phyloP scores from a whole-genome alignment of 1,140 invertebrate genomes.

The Micrasema minimum region DNA sequence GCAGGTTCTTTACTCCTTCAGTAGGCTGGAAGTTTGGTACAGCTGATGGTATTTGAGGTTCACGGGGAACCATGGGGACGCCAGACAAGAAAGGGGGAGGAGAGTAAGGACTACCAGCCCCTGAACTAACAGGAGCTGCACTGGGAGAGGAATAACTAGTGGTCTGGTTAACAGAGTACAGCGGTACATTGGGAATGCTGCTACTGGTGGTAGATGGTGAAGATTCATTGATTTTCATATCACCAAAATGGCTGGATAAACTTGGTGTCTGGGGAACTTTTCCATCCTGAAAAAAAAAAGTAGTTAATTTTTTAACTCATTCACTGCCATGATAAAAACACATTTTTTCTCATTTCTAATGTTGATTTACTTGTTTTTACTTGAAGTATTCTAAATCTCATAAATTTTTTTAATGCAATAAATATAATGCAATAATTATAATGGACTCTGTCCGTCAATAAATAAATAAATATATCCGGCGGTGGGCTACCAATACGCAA shows the following conservation, averaged over 20 bases:
- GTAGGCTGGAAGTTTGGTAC: conserved; percentile 38
- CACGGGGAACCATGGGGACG: conserved; percentile 61
- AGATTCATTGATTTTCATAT: conserved; percentile 32
- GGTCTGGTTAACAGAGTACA: conserved; percentile 7
- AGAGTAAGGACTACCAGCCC: conserved; percentile 45
- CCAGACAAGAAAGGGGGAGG: conserved; percentile 63
- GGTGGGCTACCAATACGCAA: too few species aligned
- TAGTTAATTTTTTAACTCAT: too few species aligned
- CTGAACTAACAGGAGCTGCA: conserved; percentile 11
- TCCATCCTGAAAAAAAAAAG: background rate
- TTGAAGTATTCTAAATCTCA: too few species aligned
- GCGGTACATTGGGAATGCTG: conserved; percentile 5
- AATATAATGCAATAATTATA: too few species aligned
- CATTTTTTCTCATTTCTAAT: too few species aligned
- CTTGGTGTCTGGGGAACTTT: conserved; percentile 11
- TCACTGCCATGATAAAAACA: too few species aligned
- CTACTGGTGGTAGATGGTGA: background rate
- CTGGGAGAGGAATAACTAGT: conserved; percentile 10
- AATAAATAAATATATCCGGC: too few species aligned
- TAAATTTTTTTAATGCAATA: too few species aligned
- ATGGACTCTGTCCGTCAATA: too few species aligned
- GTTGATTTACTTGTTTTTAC: too few species aligned
- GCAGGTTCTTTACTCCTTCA: conserved; percentile 59
- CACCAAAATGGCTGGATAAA: conserved; percentile 26
- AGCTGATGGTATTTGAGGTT: conserved; percentile 50